A percentile compares a stretch with the other conserved stretches of the same genome.
phyloP scores from a whole-genome alignment of 2,113 vertebrate species.

The Bos javanicus region DNA sequence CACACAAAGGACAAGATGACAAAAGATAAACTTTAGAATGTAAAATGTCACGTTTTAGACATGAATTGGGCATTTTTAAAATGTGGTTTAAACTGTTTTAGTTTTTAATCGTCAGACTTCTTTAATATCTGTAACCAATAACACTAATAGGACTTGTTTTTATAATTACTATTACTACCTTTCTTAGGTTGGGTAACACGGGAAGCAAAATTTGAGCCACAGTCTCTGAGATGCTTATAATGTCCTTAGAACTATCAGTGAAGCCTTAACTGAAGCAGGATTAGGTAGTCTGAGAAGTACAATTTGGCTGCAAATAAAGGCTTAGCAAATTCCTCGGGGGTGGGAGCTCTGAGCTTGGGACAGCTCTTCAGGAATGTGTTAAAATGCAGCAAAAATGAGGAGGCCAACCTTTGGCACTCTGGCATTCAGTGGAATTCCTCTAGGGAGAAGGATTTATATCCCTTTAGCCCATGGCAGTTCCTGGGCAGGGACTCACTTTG shows the following conservation, averaged over 20 bases:
- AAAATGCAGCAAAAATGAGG: neutral
- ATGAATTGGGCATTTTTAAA: neutral
- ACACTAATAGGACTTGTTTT: neutral
- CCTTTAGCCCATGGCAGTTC: neutral
- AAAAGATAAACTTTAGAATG: slow-evolving; percentile 53
- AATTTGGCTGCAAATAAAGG: neutral
- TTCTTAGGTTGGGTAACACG: neutral
- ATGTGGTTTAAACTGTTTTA: slow-evolving; percentile 44
- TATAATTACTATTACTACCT: neutral
- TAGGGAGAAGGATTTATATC: neutral
- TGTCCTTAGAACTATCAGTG: neutral
- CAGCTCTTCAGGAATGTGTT: neutral
- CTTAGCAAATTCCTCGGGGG: neutral
- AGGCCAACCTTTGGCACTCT: neutral
- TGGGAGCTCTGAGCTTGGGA: neutral
- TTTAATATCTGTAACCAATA: neutral
- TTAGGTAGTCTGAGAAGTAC: neutral
- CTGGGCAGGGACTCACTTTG: neutral
- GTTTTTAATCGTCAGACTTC: neutral
- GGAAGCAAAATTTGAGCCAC: neutral
- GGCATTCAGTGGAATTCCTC: neutral
- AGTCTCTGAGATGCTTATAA: neutral
- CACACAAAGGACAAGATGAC: slow-evolving; percentile 49
- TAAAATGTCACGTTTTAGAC: slow-evolving; percentile 32
- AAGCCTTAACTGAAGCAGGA: neutral